These are phyloP conservation scores for Nesoenas mayeri DNA, from an alignment of 2,113 vertebrate genomes.

Conservation along the genomic window DNA sequence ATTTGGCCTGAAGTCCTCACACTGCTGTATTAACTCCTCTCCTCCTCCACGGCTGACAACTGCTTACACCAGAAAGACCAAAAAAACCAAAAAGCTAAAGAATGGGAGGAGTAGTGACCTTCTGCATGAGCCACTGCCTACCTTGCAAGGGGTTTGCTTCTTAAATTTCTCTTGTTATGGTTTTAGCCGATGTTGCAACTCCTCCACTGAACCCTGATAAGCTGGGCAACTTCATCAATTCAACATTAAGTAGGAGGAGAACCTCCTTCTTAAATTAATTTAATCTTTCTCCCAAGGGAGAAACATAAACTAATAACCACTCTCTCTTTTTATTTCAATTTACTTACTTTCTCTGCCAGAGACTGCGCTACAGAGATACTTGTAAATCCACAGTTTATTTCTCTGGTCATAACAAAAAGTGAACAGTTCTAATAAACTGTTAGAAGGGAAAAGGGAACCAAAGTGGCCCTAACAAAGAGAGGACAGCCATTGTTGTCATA, in stretches of 20 bases:
- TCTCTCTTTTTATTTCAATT: constrained; percentile 5
- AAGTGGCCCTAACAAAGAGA: not conserved
- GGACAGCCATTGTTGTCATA: not conserved
- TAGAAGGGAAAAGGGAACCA: not conserved
- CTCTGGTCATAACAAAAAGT: not conserved
- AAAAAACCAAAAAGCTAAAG: not conserved
- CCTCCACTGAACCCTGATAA: not conserved
- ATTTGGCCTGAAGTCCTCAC: not conserved
- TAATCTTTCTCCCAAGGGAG: constrained; percentile 11
- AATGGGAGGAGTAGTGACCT: not conserved
- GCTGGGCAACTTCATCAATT: not conserved
- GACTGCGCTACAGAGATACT: not conserved
- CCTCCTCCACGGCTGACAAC: not conserved
- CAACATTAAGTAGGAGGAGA: constrained; percentile 22
- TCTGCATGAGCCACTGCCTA: not conserved
- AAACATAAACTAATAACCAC: not conserved
- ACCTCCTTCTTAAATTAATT: constrained; percentile 28
- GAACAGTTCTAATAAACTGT: not conserved
- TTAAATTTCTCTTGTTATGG: not conserved
- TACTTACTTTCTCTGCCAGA: not conserved
- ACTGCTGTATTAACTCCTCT: not conserved
- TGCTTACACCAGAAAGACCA: not conserved
- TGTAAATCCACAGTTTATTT: not conserved
- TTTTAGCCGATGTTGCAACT: not conserved
- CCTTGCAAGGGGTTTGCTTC: not conserved